A percentile compares a stretch with the other conserved stretches of the same genome.
Conservation (phyloP, 2,888 invertebrate species). For the Drosophila kanekoi region DNA sequence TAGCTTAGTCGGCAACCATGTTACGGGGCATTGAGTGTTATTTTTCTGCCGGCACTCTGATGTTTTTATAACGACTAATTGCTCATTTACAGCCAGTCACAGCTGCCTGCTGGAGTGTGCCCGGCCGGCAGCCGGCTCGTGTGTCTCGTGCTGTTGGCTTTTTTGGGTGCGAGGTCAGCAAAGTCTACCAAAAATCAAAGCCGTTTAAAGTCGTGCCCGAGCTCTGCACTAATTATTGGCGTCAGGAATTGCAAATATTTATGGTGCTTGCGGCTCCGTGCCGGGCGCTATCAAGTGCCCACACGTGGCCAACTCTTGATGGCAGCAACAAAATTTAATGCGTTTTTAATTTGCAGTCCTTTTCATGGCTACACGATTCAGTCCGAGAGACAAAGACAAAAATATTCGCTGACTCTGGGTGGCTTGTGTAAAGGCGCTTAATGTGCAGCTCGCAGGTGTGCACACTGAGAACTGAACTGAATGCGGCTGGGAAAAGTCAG, state of each 20-base stretch:
- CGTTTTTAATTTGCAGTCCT: conserved; percentile 64
- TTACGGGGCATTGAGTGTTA: conserved; percentile 44
- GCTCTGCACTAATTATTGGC: conserved; percentile 57
- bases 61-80: conserved; percentile 77
- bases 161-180: conserved; percentile 1
- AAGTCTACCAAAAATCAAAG: conserved; percentile 35
- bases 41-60: conserved; percentile 46
- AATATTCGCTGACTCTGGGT: conserved; percentile 57
- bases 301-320: conserved; percentile 53
- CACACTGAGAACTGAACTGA: conserved; percentile 12
- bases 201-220: conserved; percentile 29
- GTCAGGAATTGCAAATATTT: conserved; percentile 42
- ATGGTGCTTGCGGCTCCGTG: conserved; percentile 9
- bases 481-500: conserved; percentile 22
- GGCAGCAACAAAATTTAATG: conserved; percentile 60
- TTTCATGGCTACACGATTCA: conserved; percentile 44
- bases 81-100: conserved; percentile 68
- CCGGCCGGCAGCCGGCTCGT: too few relatives aligned
- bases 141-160: conserved; percentile 23
- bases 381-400: conserved; percentile 16
- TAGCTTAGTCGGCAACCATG: conserved; percentile 19
- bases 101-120: conserved; percentile 10
- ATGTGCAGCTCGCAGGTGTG: conserved; percentile 45
- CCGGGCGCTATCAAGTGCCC: conserved; percentile 43
- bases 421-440: conserved; percentile 48